Base-by-base conservation (phyloP, 2,888 invertebrate species). In the Machimus atricapillus region DNA sequence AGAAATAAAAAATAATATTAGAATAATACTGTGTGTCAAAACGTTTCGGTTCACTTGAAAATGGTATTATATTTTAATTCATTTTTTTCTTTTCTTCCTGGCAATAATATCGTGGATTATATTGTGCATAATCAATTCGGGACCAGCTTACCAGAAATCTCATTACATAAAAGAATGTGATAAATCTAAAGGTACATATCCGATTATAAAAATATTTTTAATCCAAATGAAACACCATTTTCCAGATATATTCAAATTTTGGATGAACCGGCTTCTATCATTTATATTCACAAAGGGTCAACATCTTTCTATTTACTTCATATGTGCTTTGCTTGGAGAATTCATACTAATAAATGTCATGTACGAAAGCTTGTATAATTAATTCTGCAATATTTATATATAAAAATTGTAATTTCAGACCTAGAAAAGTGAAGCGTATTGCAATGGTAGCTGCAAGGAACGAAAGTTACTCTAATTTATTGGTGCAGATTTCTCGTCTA, bases 91-190 rank as follows among this genome's bases (percentile, higher is more conserved):
- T 27, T 12, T 74, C 7, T 46, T 46, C 5, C 85, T 85, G 5
- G 85, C 43, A 4, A 31, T 74, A 27, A 23, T 46, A 74, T 85
- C 85, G 27, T 85, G 85, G 85, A 31, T 85, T 27, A 74, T 43
- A 6, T 12, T 85, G 7, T 85, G 85, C 31, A 7, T 85, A 3
- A 19, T 85, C 3, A 74, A 73, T n/a, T 23, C 23, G 2, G 66
- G 23, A 66, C 19, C 58, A 2, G 4, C 6, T 16, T 8, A n/a
- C 7, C 34, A 19, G 0, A 19, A 14, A 9, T 34, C 16, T 40
- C 66, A 37, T 66, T 66, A 5, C n/a, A 31, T 66, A 8, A 31
- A 37, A 46, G 66, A 40, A 9, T 7, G 27, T 12, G 40, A 37
- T 16, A 19, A 19, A 34, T 14, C 40, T n/a, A 66, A 19, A 46